Evolutionary conservation across 2,888 invertebrate species (phyloP).

Genomic region (Charanyca ferruginea): DNA sequence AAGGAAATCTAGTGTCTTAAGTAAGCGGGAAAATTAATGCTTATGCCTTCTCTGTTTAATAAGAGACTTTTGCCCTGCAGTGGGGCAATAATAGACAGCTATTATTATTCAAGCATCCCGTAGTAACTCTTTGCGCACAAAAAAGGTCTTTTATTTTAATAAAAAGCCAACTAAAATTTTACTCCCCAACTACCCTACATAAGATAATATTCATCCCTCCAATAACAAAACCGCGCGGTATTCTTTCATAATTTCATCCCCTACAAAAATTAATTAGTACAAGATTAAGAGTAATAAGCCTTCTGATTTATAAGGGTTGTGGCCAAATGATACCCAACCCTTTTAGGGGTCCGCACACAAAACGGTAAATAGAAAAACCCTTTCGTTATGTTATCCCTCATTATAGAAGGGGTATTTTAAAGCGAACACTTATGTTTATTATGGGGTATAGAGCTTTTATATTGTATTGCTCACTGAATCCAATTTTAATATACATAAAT

Average conservation of each 20-base stretch:
- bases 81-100: too few relatives aligned
- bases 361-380: conserved; percentile 52
- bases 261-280: conserved; percentile 77
- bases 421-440: conserved; percentile 23
- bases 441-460: neutral
- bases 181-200: conserved; percentile 30
- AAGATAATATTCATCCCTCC: conserved; percentile 30
- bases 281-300: conserved; percentile 78
- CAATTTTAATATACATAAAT: conserved; percentile 38
- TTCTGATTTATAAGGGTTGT: conserved; percentile 73
- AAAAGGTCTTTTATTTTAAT: neutral
- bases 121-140: too few relatives aligned
- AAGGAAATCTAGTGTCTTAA: too few relatives aligned
- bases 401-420: conserved; percentile 45
- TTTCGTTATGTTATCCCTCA: conserved; percentile 35
- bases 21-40: too few relatives aligned
- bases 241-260: conserved; percentile 67
- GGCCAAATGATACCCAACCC: conserved; percentile 68
- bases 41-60: too few relatives aligned
- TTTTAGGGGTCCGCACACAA: conserved; percentile 63
- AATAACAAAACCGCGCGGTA: conserved; percentile 35
- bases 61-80: too few relatives aligned
- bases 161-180: conserved; percentile 6
- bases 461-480: conserved; percentile 12
- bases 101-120: too few relatives aligned